A percentile compares a stretch with the other conserved stretches of the same genome.
Conservation (phyloP, 2,797 vertebrate species). For the Psittacula echo region DNA sequence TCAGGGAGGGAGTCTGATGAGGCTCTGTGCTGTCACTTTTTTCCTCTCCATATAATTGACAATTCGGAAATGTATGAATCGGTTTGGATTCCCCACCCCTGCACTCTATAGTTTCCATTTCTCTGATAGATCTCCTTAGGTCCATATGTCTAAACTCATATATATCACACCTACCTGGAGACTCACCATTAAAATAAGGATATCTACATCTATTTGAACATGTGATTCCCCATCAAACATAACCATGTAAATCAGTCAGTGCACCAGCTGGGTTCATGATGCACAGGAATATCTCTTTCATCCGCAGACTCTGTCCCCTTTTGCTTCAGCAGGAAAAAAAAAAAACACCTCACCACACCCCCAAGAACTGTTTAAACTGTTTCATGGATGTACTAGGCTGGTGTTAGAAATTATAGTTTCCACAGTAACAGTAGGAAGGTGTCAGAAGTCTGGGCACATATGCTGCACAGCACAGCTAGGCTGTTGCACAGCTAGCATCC, state of each 20-base stretch:
- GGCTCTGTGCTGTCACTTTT: background rate
- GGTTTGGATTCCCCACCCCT: background rate
- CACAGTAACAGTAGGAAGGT: conserved; percentile 30
- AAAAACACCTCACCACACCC: background rate
- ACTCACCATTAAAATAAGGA: background rate
- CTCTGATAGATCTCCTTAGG: background rate
- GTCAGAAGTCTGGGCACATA: background rate
- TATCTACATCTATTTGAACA: background rate
- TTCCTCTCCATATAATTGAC: background rate
- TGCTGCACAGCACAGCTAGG: background rate
- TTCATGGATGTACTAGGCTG: background rate
- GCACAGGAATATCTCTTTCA: background rate
- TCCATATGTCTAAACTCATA: background rate
- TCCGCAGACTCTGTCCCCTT: background rate
- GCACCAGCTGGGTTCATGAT: background rate
- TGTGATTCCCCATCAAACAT: background rate
- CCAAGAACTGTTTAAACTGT: background rate
- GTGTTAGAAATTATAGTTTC: conserved; percentile 10
- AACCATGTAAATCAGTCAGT: background rate
- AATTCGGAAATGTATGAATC: background rate
- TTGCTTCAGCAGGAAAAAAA: background rate
- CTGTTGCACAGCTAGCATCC: background rate
- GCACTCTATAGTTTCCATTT: background rate
- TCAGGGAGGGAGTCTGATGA: background rate
- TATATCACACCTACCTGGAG: background rate